Conservation (phyloP, 30 jellyfish, hydroid and myxozoan species). For the Cassiopea xamachana region DNA sequence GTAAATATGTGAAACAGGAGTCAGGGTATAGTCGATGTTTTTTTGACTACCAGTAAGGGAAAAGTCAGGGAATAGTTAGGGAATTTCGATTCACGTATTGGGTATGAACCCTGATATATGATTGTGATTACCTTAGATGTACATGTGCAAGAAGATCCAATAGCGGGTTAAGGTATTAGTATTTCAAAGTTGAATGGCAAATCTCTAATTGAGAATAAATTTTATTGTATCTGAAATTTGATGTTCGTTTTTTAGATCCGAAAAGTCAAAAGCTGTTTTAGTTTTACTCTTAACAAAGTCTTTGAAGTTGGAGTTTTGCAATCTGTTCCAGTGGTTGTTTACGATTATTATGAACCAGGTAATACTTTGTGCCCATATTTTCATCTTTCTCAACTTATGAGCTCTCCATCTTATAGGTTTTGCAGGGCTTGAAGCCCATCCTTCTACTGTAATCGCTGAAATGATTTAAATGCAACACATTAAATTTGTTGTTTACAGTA, state of each 20-base stretch:
- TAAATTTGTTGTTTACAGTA: too few relatives aligned
- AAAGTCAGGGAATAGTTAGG: too few relatives aligned
- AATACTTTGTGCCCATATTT: neutral
- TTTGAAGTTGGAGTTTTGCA: constrained; percentile 67
- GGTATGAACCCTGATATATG: too few relatives aligned
- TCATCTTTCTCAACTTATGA: neutral
- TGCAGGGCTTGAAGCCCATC: neutral
- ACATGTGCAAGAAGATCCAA: too few relatives aligned
- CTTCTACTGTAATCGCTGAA: neutral
- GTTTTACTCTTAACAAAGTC: neutral
- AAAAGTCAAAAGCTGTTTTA: constrained; percentile 31
- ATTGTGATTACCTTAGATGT: too few relatives aligned
- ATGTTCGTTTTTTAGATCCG: neutral
- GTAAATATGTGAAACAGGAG: too few relatives aligned
- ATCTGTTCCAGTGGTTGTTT: constrained; percentile 80
- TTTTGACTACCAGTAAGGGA: too few relatives aligned
- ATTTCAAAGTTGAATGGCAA: too few relatives aligned
- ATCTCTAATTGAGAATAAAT: neutral
- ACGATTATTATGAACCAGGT: constrained; percentile 84
- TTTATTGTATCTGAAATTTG: neutral
- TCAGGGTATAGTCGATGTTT: too few relatives aligned
- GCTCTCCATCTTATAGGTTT: neutral
- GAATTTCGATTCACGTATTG: too few relatives aligned
- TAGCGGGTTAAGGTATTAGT: too few relatives aligned
- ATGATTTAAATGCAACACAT: neutral